phyloP scores from a whole-genome alignment of 2,888 invertebrate genomes.

The Gnatocerus cornutus region DNA sequence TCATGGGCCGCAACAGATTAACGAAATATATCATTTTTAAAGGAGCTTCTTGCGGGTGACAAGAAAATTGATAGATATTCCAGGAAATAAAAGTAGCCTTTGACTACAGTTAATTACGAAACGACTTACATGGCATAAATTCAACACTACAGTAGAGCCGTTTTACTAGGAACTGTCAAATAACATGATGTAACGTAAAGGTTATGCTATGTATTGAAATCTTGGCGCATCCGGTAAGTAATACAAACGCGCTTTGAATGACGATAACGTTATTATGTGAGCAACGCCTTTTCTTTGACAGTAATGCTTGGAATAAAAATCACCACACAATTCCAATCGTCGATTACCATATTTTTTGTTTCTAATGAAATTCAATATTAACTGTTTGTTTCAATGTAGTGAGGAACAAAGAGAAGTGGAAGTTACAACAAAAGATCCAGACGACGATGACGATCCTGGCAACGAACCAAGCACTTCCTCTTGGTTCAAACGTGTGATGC shows the following conservation, averaged over 20 bases:
- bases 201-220: slow-evolving; percentile 46
- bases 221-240: slow-evolving; percentile 57
- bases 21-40: slow-evolving; percentile 23
- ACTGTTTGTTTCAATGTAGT: slow-evolving; percentile 59
- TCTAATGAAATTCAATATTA: slow-evolving; percentile 21
- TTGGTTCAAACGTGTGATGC: slow-evolving; percentile 82
- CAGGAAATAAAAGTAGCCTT: no score
- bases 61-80: background rate
- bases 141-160: background rate
- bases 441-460: slow-evolving; percentile 75
- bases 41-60: background rate
- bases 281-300: slow-evolving; percentile 53
- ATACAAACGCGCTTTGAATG: slow-evolving; percentile 54
- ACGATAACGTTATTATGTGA: slow-evolving; percentile 54
- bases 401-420: slow-evolving; percentile 54
- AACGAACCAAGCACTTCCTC: slow-evolving; percentile 72
- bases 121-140: no score
- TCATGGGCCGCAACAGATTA: slow-evolving; percentile 51
- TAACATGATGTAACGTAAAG: slow-evolving; percentile 49
- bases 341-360: slow-evolving; percentile 42
- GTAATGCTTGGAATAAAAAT: slow-evolving; percentile 48
- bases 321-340: slow-evolving; percentile 28
- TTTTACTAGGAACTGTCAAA: slow-evolving; percentile 29
- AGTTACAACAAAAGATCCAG: slow-evolving; percentile 58
- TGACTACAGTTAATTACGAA: no score